Base-by-base conservation (phyloP, 35 echinoderm and acorn worm species). In the Lytechinus pictus region DNA sequence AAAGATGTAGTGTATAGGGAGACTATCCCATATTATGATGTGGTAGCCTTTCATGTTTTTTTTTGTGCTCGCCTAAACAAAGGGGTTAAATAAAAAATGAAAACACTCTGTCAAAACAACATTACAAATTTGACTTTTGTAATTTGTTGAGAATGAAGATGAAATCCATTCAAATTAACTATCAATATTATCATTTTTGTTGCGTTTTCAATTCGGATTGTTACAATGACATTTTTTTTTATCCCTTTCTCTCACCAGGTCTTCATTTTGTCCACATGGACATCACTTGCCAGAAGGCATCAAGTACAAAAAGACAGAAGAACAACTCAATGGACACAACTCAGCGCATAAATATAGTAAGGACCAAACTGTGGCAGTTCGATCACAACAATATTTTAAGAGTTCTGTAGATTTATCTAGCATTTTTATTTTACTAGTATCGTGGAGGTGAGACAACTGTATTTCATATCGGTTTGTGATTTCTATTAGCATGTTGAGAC, bases 201-300 rank as follows among this genome's bases (percentile, higher is more conserved):
- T 44, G 33, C 1, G n/a, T 21, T 71, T 71, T 16, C n/a, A 24
- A 9, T 58, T 58, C 56, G 13, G 13, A 58, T 58, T 58, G 13
- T 58, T 13, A n/a, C 66, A 79, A n/a, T 12, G 9, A 79, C 12
- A 79, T 24, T 16, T 79, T 79, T 79, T 79, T 11, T 16, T 27
- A 19, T 24, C n/a, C 14, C 57, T 19, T 44, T 57, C 54, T 53
- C 9, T 52, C 86, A 53, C 21, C 95, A 97, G 98, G 3, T 94
- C 97, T 21, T 91, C 86, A 44, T 99, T 92, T 94, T 99, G 98
- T 94, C 95, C 95, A 19, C 94, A 97, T 95, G 95, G 95, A 95
- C 97, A 96, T 52, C 96, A 98, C 87, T 57, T 98, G 53, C 98
- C 98, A 57, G 89, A 99, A 94, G 98, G 94, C 58, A 52, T 99